These are phyloP conservation scores for Protonemura montana DNA, from an alignment of 2,888 invertebrate genomes.

Conservation along the genomic window DNA sequence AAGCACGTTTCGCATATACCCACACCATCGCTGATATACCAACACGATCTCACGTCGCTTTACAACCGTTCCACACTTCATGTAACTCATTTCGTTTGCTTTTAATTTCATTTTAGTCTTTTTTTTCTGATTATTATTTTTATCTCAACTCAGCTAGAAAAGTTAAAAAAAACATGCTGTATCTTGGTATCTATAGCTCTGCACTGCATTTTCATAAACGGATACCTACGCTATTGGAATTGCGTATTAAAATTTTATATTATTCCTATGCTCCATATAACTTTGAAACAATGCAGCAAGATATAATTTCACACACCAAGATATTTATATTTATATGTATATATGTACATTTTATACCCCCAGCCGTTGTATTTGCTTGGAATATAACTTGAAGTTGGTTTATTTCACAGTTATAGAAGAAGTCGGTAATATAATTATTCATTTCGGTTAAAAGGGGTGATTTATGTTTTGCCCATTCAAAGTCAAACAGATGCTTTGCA, in stretches of 20 bases:
- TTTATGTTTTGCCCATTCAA: constrained; percentile 27
- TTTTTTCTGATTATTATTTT: constrained; percentile 39
- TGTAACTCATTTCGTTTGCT: constrained; percentile 45
- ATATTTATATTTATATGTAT: no score
- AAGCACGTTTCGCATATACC: constrained; percentile 17
- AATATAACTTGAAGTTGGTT: background rate
- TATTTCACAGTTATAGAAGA: background rate
- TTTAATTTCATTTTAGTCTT: constrained; percentile 45
- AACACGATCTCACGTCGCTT: constrained; percentile 24
- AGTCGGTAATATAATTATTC: constrained; percentile 19
- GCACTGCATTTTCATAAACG: background rate
- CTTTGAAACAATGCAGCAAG: background rate
- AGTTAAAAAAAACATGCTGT: constrained; percentile 26
- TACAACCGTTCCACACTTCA: constrained; percentile 32
- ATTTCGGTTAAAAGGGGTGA: constrained; percentile 26
- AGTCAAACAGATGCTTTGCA: constrained; percentile 32
- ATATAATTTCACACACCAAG: background rate
- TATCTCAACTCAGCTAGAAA: constrained; percentile 31
- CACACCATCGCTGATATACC: background rate
- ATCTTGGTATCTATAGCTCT: constrained; percentile 8
- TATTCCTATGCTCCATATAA: background rate
- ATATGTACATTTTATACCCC: no score
- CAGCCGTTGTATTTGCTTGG: background rate
- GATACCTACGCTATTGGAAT: background rate
- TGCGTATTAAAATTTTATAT: background rate